Evolutionary conservation across 1,140 invertebrate genomes (phyloP).

Genomic region (Orius laevigatus): DNA sequence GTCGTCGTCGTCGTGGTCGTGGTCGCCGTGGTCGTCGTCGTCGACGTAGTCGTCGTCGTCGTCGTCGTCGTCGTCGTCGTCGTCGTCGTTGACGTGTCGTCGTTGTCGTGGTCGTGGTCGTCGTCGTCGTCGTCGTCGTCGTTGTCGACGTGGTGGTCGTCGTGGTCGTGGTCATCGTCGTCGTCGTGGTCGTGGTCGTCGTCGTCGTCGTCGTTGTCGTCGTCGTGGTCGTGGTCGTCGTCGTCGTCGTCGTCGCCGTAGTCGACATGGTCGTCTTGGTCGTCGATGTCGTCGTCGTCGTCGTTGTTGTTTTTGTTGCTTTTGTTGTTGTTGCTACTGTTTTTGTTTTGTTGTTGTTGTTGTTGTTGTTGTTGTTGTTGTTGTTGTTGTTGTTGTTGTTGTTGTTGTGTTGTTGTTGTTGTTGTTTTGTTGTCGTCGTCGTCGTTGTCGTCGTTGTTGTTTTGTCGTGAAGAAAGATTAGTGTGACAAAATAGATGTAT

Average conservation of each 20-base stretch:
- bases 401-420: too few relatives aligned
- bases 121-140: neutral
- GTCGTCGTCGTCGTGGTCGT: constrained; percentile 8
- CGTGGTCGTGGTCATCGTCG: neutral
- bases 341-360: neutral
- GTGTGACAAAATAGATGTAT: too few relatives aligned
- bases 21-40: neutral
- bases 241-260: neutral
- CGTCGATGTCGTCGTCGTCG: neutral
- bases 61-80: constrained; percentile 24
- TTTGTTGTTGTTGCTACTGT: neutral
- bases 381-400: constrained; percentile 2
- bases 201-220: neutral
- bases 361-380: neutral
- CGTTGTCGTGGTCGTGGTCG: constrained; percentile 17
- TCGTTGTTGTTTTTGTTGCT: neutral
- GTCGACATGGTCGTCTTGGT: neutral
- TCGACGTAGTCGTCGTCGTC: constrained; percentile 3
- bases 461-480: too few relatives aligned
- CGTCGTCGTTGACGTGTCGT: constrained; percentile 31
- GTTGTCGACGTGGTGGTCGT: neutral
- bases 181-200: neutral
- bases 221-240: neutral
- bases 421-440: too few relatives aligned
- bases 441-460: too few relatives aligned